Conservation (phyloP, 2,888 invertebrate species). For the Seladonia tumulorum region DNA sequence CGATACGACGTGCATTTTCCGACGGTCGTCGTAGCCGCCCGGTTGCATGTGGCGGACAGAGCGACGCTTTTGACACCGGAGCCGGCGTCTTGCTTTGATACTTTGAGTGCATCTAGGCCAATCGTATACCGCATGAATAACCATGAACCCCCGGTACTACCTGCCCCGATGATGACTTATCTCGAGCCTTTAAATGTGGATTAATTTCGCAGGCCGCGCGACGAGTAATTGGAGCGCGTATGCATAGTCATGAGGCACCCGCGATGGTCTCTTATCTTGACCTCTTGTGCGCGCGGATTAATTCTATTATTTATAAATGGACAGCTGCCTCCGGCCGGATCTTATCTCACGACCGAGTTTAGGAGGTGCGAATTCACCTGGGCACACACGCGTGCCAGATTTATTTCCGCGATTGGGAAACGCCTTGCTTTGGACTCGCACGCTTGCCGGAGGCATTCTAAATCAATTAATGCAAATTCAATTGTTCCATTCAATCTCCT, state of each 20-base stretch:
- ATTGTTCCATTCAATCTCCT: not conserved
- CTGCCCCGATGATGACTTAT: slow-evolving; percentile 6
- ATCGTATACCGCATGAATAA: slow-evolving; percentile 9
- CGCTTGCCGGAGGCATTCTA: not conserved
- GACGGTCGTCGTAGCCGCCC: not conserved
- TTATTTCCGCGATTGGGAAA: not conserved
- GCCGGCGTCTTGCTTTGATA: not conserved
- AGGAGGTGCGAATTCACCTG: not conserved
- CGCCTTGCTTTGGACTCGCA: not conserved
- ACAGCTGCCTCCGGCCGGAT: not conserved
- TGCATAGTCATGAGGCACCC: slow-evolving; percentile 12
- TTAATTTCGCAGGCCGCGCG: not conserved
- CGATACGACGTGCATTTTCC: slow-evolving; percentile 24
- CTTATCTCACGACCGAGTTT: not conserved
- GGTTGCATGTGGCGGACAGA: not conserved
- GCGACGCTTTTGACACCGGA: not conserved
- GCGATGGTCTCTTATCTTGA: not conserved
- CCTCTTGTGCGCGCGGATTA: not conserved
- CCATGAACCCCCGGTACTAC: not conserved
- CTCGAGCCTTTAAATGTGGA: slow-evolving; percentile 14
- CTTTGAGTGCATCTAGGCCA: not conserved
- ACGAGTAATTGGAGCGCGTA: not conserved
- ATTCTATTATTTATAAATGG: not conserved
- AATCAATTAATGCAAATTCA: not conserved
- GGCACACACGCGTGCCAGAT: not conserved